These are phyloP conservation scores for Clarias batrachus DNA, from an alignment of 2,113 vertebrate species.

Conservation along the genomic window DNA sequence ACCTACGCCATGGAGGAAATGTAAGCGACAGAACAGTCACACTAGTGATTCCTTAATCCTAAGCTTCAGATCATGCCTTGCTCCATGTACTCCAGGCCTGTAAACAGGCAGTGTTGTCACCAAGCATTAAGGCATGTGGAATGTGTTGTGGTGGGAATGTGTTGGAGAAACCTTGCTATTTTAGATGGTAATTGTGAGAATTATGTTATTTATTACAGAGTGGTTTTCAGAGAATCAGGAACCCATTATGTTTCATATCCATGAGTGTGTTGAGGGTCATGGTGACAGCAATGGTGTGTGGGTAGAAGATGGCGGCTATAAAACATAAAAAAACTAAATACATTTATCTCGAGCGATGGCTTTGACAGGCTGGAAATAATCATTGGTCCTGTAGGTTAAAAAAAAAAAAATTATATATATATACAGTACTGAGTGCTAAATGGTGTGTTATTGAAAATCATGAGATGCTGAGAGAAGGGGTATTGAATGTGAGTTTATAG, in stretches of 20 bases:
- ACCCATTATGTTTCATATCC: not conserved
- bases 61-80: not conserved
- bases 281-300: not conserved
- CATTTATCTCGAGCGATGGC: not conserved
- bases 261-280: not conserved
- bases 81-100: not conserved
- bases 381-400: not conserved
- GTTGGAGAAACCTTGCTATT: not conserved
- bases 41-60: not conserved
- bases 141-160: not conserved
- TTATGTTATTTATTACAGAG: not conserved
- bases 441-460: not conserved
- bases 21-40: slow-evolving; percentile 62
- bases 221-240: not conserved
- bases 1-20: slow-evolving; percentile 82
- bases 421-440: not conserved
- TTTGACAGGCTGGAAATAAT: not conserved
- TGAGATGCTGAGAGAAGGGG: not conserved
- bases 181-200: not conserved
- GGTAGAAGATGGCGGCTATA: not conserved
- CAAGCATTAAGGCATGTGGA: not conserved
- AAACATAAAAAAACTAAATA: not conserved
- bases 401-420: not conserved
- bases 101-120: not conserved
- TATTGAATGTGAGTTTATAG: not conserved